phyloP scores from a whole-genome alignment of 2,888 invertebrate species.

The Nymphalis polychloros region DNA sequence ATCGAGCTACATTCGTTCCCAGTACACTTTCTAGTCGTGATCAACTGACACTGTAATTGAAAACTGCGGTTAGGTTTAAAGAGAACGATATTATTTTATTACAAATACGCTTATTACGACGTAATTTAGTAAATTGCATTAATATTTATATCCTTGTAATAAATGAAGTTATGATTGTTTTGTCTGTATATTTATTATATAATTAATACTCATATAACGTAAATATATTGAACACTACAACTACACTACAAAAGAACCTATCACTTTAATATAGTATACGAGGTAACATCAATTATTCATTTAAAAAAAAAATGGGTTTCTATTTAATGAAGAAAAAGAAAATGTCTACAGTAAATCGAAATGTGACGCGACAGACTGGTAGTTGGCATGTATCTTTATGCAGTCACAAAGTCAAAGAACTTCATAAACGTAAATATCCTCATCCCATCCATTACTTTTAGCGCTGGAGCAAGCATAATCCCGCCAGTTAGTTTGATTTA shows the following conservation, averaged over 20 bases:
- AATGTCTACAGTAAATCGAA: background rate
- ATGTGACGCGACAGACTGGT: background rate
- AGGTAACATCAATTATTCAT: background rate
- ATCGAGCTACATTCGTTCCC: constrained; percentile 21
- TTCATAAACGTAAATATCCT: background rate
- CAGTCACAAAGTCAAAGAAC: background rate
- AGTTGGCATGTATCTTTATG: background rate
- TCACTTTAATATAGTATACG: background rate
- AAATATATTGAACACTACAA: too few species aligned
- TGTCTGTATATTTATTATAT: background rate
- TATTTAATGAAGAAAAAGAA: background rate
- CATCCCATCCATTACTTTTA: constrained; percentile 6
- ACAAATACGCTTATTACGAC: background rate
- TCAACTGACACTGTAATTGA: constrained; percentile 33
- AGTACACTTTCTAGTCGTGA: constrained; percentile 36
- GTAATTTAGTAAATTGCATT: background rate
- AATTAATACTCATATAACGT: background rate
- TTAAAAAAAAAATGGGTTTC: background rate
- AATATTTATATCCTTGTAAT: background rate
- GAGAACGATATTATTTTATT: constrained; percentile 15
- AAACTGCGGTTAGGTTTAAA: constrained; percentile 29
- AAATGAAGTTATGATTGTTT: background rate
- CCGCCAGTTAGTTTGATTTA: constrained; percentile 11
- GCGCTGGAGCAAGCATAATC: background rate
- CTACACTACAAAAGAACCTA: too few species aligned